Conservation (phyloP, 2,113 vertebrate genomes). For the Lucifuga dentata region DNA sequence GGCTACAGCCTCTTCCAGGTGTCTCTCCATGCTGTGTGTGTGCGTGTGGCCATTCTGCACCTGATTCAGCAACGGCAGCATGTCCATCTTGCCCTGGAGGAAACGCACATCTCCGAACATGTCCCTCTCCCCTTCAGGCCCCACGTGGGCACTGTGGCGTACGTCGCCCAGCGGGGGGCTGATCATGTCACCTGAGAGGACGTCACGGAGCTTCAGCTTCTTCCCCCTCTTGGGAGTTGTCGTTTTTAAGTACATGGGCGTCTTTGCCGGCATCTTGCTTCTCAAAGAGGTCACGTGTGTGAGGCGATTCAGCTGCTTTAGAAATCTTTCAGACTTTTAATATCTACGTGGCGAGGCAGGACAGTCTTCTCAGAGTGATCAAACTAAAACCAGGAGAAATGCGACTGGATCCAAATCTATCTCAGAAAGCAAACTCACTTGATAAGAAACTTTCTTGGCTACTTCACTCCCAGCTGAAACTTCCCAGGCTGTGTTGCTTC, state of each 20-base stretch:
- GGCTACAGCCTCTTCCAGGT: slow-evolving; percentile 36
- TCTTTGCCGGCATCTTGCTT: slow-evolving; percentile 86
- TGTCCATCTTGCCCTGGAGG: slow-evolving; percentile 84
- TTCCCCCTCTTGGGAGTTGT: slow-evolving; percentile 85
- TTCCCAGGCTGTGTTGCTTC: slow-evolving; percentile 17
- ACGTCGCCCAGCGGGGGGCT: slow-evolving; percentile 87
- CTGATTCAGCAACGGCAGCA: slow-evolving; percentile 75
- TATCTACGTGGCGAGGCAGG: no score
- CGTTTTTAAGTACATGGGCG: slow-evolving; percentile 87
- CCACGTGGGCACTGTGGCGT: slow-evolving; percentile 87
- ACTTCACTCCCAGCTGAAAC: not conserved
- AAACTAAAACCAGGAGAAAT: not conserved
- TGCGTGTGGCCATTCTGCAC: slow-evolving; percentile 56
- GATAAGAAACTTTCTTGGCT: slow-evolving; percentile 3
- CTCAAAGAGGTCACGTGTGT: slow-evolving; percentile 25
- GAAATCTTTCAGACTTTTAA: no score
- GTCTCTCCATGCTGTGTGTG: slow-evolving; percentile 68
- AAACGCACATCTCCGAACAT: slow-evolving; percentile 89
- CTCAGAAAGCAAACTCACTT: slow-evolving; percentile 20
- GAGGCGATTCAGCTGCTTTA: not conserved
- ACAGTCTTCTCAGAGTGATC: not conserved
- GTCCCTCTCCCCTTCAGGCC: slow-evolving; percentile 80
- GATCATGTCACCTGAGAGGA: slow-evolving; percentile 88
- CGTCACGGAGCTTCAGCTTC: slow-evolving; percentile 81
- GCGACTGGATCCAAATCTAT: not conserved